Base-by-base conservation (phyloP, 2,888 invertebrate genomes). In the Rhagonycha lutea region DNA sequence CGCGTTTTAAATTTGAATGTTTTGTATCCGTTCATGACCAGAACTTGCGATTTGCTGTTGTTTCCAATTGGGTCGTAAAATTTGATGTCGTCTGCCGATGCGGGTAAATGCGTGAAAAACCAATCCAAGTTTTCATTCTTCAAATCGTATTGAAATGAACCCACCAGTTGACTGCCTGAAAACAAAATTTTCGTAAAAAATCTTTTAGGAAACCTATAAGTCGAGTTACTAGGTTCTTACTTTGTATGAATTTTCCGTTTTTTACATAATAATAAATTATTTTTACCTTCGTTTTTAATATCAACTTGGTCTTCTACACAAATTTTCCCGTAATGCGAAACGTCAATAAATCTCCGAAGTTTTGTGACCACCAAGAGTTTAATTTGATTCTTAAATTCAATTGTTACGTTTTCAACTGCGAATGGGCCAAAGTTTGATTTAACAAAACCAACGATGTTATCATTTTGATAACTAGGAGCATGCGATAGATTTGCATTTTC, bases 251-350 rank as follows among this genome's bases (percentile, higher is more conserved):
- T 18, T 18, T 18, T 18, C 2, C 18, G 18, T 18, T 18, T 18
- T 18, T 18, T 18, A 18, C 29, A n/a, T n/a, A n/a, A n/a, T n/a
- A n/a, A n/a, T n/a, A n/a, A n/a, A n/a, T n/a, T n/a, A n/a, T n/a
- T n/a, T n/a, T n/a, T n/a, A n/a, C 81, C 82, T 76, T 69, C 70
- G 71, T 84, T 83, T 70, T 78, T 63, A 9, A 84, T 69, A 14
- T 63, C 14, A 24, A 84, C 79, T 61, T 78, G 68, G 75, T 84
- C 83, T 65, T 80, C 70, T 24, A 84, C 67, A 14, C 70, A 67
- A 70, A 84, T 82, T 74, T 75, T 77, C 18, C 83, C 83, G 74
- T 74, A 84, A 73, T 83, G 83, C 5, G 82, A 83, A n/a, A 84
- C 77, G 74, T 80, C 80, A 69, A 84, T 83, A 8, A 24, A 79